Evolutionary conservation across 2,888 invertebrate species (phyloP), one percentile per base, ranked within the genome.

Genomic region (Calameuta idolon): DNA sequence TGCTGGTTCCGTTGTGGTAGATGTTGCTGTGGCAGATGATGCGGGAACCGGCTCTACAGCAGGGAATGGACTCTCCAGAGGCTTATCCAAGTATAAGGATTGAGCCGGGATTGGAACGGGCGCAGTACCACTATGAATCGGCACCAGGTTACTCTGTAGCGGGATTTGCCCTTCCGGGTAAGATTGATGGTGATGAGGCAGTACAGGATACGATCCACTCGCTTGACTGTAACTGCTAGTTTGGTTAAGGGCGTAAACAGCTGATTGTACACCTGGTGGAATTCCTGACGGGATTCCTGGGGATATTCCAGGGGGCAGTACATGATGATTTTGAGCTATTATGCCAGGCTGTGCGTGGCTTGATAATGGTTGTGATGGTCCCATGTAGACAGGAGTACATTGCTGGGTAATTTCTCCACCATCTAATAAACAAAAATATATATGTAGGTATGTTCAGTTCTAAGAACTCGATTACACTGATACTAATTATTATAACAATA

Each of bases 371-470:
- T 83, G 86, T 75, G 84, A 75, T 37, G 79, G 83, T 30, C 87
- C 81, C 75, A 89, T 80, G 75, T 89, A 90, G 73, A 89, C 87
- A 4, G 88, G 84, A 37, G 88, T 83, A 40, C 89, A 88, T 76
- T 89, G 87, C 69, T 87, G 86, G 37, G 84, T 77, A 23, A 87
- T 83, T 68, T 89, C 89, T 75, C 87, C 85, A 11, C 82, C 85
- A 69, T 77, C 69, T 69, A 12, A 78, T n/a, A 12, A 69, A 76
- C n/a, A 74, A 73, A 74, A 73, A 76, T 55, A 69, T 73, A 2
- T 71, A 71, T 71, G 31, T 71, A 71, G 33, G 71, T 34, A 23
- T 23, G 55, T 23, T 55, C 55, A 23, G 55, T 55, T 23, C 23
- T 55, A 55, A 23, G 23, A 55, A 55, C 23, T 55, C 23, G 2